Base-by-base conservation (phyloP, 2,113 vertebrate species). In the Rhegmatorhina hoffmannsi region DNA sequence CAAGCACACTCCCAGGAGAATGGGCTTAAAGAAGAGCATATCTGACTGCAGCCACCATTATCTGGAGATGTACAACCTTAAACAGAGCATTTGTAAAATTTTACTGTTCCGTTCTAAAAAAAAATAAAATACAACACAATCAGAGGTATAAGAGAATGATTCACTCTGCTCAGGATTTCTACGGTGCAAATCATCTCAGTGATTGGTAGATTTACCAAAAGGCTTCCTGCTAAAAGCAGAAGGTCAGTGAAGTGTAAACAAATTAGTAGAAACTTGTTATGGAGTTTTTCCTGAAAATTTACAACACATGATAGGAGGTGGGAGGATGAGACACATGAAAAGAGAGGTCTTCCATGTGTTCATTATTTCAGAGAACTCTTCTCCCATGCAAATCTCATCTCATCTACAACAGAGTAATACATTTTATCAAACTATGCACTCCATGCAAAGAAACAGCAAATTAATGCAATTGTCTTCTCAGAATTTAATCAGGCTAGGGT, bases 1-100 rank as follows among this genome's bases (percentile, higher is more conserved):
- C 99, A 99, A 40, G 92, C 94, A 94, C 99, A 99, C 67, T 98
- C 96, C 99, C 99, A 99, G 74, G 97, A 97, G 17, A 46, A 94
- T 1, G 98, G 98, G 62, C 95, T 97, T 78, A 98, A 83, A 33
- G 97, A 94, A 56, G 97, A 95, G 83, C 99, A 99, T 81, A 98
- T 97, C 92, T 99, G 99, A 95, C 99, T 99, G 92, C 99, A 99
- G 12, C 98, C 99, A 28, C 99, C 99, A 46, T 98, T 98, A 93
- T 99, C 99, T 93, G 97, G 97, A 46, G 98, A 99, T 3, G 97
- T 98, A 84, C 99, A 99, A 52, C 99, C 99, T 99, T 96, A 77
- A 97, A 95, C 29, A 96, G 84, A 96, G 75, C 49, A 95, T 80
- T 85, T 68, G 52, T 91, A 94, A 87, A 84, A 73, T 56, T 73